These are phyloP conservation scores for Babylonia areolata DNA, from an alignment of 1,140 invertebrate species.

Conservation along the genomic window DNA sequence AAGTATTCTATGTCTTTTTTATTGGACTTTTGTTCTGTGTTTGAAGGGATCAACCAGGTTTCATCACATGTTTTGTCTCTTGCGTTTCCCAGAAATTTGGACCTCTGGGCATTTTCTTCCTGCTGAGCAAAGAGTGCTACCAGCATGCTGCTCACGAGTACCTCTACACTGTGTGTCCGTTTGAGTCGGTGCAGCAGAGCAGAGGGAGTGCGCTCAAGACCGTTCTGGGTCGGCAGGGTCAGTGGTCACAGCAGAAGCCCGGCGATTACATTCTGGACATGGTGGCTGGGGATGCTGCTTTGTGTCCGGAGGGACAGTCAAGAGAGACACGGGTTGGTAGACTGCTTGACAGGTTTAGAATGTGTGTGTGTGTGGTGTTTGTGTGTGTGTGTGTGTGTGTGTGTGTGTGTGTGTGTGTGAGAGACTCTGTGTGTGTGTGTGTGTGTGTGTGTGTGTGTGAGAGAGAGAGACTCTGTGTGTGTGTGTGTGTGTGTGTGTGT, in stretches of 20 bases:
- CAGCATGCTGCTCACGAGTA: constrained; percentile 46
- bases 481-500: no score
- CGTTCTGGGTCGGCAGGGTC: constrained; percentile 45
- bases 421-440: no score
- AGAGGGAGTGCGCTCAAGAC: constrained; percentile 32
- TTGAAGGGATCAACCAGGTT: no score
- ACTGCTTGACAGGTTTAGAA: no score
- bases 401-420: no score
- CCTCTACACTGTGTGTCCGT: constrained; percentile 63
- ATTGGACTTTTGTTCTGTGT: no score
- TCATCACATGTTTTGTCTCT: no score
- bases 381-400: no score
- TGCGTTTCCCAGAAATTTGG: constrained; percentile 56
- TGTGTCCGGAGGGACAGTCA: constrained; percentile 49
- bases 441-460: no score
- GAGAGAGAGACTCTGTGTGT: no score
- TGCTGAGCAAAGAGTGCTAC: constrained; percentile 55
- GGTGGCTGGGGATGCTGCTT: constrained; percentile 49
- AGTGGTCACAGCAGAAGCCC: constrained; percentile 43
- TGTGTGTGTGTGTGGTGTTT: no score
- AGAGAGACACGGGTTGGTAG: constrained; percentile 56
- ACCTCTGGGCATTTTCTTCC: constrained; percentile 59
- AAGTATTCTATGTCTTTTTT: no score
- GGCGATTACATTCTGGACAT: constrained; percentile 54
- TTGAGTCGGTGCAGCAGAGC: constrained; percentile 53